Percentiles rank a stretch among this genome's conserved stretches.
phyloP scores from a whole-genome alignment of 2,113 vertebrate genomes.

The Cepphus grylle region DNA sequence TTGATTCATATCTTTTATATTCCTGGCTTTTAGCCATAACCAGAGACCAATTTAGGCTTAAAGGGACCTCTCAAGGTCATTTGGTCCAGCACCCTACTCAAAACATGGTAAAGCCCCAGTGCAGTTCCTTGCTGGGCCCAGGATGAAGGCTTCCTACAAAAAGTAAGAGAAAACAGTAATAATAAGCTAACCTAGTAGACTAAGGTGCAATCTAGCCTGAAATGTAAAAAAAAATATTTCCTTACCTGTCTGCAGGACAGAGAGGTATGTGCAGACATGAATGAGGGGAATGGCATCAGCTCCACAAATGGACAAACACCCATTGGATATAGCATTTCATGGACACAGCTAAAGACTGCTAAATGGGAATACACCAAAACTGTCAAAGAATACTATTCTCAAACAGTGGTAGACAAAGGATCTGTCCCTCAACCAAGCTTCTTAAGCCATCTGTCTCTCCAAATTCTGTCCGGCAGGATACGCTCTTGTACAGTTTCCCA shows the following conservation, averaged over 20 bases:
- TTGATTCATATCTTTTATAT: background rate
- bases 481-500: background rate
- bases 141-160: background rate
- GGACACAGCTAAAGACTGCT: background rate
- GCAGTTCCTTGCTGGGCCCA: background rate
- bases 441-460: background rate
- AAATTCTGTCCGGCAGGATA: background rate
- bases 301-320: background rate
- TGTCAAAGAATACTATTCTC: background rate
- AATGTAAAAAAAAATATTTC: background rate
- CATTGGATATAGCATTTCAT: background rate
- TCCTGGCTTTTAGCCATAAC: background rate
- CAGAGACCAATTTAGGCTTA: background rate
- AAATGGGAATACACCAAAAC: background rate
- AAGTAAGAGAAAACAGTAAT: background rate
- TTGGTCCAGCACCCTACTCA: background rate
- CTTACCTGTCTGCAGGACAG: background rate
- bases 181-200: background rate
- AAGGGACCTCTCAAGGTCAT: background rate
- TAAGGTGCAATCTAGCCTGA: background rate
- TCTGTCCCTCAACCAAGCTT: background rate
- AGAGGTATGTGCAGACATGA: background rate
- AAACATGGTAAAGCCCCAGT: background rate
- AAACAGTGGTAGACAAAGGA: background rate
- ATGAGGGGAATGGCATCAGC: fast-evolving